Conservation (phyloP, 2,888 invertebrate genomes). For the Ferdinandea cuprea region DNA sequence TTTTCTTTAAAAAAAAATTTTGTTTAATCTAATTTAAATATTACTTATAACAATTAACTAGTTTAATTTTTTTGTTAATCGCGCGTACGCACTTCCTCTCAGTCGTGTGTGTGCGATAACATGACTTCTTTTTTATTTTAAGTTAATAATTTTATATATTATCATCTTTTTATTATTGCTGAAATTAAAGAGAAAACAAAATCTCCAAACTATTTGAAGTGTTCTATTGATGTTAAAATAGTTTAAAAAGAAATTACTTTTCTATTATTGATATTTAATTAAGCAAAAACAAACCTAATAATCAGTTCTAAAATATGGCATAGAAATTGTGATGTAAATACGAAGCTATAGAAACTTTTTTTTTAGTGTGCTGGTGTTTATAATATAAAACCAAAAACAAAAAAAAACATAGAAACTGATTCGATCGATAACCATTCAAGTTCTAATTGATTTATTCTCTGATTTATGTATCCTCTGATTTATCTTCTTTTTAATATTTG, state of each 20-base stretch:
- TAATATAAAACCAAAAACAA: constrained; percentile 16
- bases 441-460: constrained; percentile 33
- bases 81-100: constrained; percentile 16
- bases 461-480: not conserved
- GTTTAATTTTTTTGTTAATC: constrained; percentile 65
- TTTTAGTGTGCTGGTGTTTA: constrained; percentile 50
- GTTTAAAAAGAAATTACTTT: constrained; percentile 36
- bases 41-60: constrained; percentile 61
- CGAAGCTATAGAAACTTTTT: constrained; percentile 51
- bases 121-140: constrained; percentile 40
- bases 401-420: too few relatives aligned
- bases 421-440: constrained; percentile 37
- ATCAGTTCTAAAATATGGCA: constrained; percentile 41
- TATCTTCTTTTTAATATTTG: constrained; percentile 8
- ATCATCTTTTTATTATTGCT: constrained; percentile 21
- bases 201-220: constrained; percentile 12
- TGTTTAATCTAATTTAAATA: constrained; percentile 62
- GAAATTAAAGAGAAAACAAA: constrained; percentile 43
- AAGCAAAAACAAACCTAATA: constrained; percentile 11
- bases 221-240: constrained; percentile 42
- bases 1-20: constrained; percentile 16
- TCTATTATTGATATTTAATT: constrained; percentile 19
- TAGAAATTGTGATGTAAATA: constrained; percentile 68
- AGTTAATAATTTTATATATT: constrained; percentile 12
- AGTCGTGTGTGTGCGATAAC: constrained; percentile 25